These are phyloP conservation scores for Meloidogyne floridensis DNA, from an alignment of 1,140 invertebrate genomes.

Conservation along the genomic window DNA sequence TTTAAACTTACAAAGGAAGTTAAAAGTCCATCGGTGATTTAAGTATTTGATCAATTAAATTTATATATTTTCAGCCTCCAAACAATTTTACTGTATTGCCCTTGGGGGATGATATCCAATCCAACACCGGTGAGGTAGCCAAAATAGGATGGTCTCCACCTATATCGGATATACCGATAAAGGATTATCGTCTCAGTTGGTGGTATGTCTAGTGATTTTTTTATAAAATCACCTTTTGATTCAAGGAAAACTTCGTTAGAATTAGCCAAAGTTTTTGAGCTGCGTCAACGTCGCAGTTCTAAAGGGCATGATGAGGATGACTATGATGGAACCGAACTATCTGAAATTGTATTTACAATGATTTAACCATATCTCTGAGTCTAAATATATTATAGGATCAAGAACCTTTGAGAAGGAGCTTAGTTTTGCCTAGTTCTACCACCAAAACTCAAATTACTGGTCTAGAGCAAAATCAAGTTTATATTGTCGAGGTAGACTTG, in stretches of 20 bases:
- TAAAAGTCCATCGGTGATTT: slow-evolving; percentile 44
- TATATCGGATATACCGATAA: slow-evolving; percentile 56
- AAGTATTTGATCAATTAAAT: background rate
- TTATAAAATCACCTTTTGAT: slow-evolving; percentile 14
- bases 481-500: slow-evolving; percentile 52
- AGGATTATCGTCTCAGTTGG: slow-evolving; percentile 52
- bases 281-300: slow-evolving; percentile 34
- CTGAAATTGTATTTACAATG: slow-evolving; percentile 11
- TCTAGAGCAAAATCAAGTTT: slow-evolving; percentile 50
- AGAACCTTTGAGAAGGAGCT: slow-evolving; percentile 8
- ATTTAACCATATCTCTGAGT: background rate
- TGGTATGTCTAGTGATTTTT: background rate
- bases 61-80: slow-evolving; percentile 33
- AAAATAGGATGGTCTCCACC: slow-evolving; percentile 53
- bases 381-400: background rate
- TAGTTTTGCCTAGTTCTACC: slow-evolving; percentile 46
- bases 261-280: slow-evolving; percentile 39
- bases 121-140: slow-evolving; percentile 29
- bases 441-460: slow-evolving; percentile 41
- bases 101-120: slow-evolving; percentile 11
- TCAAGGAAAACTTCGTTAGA: slow-evolving; percentile 31
- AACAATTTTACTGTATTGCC: slow-evolving; percentile 50
- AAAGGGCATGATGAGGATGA: slow-evolving; percentile 38
- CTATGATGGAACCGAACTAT: slow-evolving; percentile 22
- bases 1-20: slow-evolving; percentile 62